phyloP scores from a whole-genome alignment of 1,140 invertebrate genomes.

The Eurosta solidaginis region DNA sequence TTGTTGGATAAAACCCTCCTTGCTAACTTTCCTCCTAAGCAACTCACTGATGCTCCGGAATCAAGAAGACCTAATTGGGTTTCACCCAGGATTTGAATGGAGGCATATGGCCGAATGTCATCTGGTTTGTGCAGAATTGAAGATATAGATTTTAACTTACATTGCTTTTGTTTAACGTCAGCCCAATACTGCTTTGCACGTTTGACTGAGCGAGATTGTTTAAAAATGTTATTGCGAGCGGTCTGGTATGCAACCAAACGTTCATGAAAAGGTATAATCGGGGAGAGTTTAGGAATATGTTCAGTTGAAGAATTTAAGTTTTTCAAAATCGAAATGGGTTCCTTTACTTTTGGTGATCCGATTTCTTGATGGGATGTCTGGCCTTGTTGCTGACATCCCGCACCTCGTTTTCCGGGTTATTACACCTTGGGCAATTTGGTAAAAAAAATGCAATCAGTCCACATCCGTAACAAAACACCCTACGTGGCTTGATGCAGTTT shows the following conservation, averaged over 20 bases:
- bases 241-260: not conserved
- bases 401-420: not conserved
- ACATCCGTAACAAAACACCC: conserved; percentile 11
- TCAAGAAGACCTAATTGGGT: not conserved
- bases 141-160: not conserved
- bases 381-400: not conserved
- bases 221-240: not conserved
- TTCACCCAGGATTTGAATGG: not conserved
- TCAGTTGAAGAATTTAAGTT: no score
- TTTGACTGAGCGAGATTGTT: not conserved
- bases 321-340: no score
- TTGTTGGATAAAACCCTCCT: not conserved
- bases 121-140: not conserved
- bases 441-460: not conserved
- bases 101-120: not conserved
- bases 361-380: not conserved
- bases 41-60: not conserved
- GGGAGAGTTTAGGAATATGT: not conserved
- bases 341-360: no score
- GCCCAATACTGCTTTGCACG: not conserved
- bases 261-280: not conserved
- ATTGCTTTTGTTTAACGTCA: not conserved
- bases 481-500: not conserved
- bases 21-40: not conserved
- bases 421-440: not conserved